These are phyloP conservation scores for Euura lappo DNA, from an alignment of 1,140 invertebrate genomes.

Conservation along the genomic window DNA sequence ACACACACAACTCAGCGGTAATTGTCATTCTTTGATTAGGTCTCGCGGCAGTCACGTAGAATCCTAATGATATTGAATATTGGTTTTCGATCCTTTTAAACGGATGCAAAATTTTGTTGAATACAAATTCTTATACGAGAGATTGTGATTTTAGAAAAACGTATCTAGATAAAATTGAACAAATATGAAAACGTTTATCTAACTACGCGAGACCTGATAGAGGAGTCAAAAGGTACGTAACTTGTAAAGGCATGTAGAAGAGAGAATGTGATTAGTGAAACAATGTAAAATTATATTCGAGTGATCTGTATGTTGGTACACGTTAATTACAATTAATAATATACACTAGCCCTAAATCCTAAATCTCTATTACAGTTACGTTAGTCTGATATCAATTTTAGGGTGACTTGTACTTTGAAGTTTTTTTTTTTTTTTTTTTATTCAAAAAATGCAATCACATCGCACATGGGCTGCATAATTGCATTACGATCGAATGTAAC, in stretches of 20 bases:
- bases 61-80: too few relatives aligned
- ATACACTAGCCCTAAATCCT: constrained; percentile 17
- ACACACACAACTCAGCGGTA: too few relatives aligned
- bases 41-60: too few relatives aligned
- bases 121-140: too few relatives aligned
- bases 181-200: background rate
- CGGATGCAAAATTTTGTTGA: too few relatives aligned
- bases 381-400: constrained; percentile 24
- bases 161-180: too few relatives aligned
- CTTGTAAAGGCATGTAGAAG: constrained; percentile 49
- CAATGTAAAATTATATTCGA: constrained; percentile 42
- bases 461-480: constrained; percentile 58
- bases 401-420: constrained; percentile 45
- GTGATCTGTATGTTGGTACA: constrained; percentile 38
- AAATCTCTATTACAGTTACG: background rate
- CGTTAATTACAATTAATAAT: constrained; percentile 9
- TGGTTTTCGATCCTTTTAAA: too few relatives aligned
- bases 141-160: too few relatives aligned
- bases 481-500: constrained; percentile 58
- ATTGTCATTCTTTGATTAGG: too few relatives aligned
- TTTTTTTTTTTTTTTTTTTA: constrained; percentile 43
- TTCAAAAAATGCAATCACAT: constrained; percentile 53
- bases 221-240: constrained; percentile 37
- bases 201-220: constrained; percentile 47
- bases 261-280: constrained; percentile 45